Conservation (phyloP, 2,113 vertebrate species). For the Poecilia latipinna region DNA sequence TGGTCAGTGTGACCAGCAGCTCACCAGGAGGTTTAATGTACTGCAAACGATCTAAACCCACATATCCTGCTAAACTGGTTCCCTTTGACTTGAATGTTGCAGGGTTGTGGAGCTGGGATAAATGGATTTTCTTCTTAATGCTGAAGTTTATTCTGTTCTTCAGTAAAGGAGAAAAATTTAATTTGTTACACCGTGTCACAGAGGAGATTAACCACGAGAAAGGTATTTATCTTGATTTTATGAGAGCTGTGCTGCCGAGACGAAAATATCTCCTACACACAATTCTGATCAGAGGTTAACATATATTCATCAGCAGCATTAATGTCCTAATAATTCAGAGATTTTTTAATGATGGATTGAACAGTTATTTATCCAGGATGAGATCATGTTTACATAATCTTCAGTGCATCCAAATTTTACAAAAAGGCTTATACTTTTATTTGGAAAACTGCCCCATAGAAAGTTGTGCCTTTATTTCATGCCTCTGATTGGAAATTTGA, state of each 20-base stretch:
- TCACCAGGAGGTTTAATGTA: conserved; percentile 32
- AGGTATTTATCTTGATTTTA: neutral
- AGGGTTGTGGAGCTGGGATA: neutral
- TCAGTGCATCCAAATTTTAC: too few relatives aligned
- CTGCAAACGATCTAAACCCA: conserved; percentile 29
- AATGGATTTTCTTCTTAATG: neutral
- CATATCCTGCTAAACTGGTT: conserved; percentile 28
- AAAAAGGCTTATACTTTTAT: neutral
- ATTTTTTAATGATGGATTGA: too few relatives aligned
- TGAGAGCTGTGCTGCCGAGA: neutral
- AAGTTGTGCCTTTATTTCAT: too few relatives aligned
- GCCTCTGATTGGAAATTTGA: too few relatives aligned
- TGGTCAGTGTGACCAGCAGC: conserved; percentile 15
- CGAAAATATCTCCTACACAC: neutral
- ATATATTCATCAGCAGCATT: neutral
- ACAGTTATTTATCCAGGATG: too few relatives aligned
- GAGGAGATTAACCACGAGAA: conserved; percentile 22
- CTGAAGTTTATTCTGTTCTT: conserved; percentile 11
- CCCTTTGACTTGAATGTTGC: conserved; percentile 18
- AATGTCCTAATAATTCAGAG: neutral
- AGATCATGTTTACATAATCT: too few relatives aligned
- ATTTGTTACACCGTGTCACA: conserved; percentile 12
- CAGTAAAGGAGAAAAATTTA: neutral
- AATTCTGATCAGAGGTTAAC: neutral
- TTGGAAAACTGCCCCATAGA: neutral